Percentiles rank a stretch among this genome's conserved stretches.
These are phyloP conservation scores for Clavelina lepadiformis DNA, from an alignment of 23 tunicate species.

Conservation along the genomic window DNA sequence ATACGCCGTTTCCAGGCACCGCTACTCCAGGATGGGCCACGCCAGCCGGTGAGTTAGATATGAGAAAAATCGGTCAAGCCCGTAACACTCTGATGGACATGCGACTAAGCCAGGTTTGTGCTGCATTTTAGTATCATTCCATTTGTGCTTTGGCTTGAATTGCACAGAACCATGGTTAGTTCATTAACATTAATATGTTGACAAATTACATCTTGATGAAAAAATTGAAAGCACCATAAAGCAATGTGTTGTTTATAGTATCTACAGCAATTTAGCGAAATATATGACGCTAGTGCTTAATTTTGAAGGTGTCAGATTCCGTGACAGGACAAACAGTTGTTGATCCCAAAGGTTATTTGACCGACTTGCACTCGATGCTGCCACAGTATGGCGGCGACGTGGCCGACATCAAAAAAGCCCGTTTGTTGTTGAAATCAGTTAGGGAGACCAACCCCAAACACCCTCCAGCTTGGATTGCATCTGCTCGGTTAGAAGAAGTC, in stretches of 20 bases:
- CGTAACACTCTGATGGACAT: constrained; percentile 99
- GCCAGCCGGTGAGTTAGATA: constrained; percentile 96
- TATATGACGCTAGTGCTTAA: neutral
- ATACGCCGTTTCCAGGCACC: constrained; percentile 89
- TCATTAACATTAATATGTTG: neutral
- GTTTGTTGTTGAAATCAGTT: constrained; percentile 88
- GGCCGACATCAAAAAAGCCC: constrained; percentile 92
- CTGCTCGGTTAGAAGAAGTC: constrained; percentile 96
- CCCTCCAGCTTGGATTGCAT: constrained; percentile 99
- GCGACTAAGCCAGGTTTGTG: constrained; percentile 83
- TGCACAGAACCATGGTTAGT: no score
- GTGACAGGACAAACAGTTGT: constrained; percentile 99
- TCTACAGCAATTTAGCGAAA: no score
- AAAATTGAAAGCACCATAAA: neutral
- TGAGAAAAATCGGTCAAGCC: constrained; percentile 97
- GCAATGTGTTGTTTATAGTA: no score
- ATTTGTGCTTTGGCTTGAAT: neutral
- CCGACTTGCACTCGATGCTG: constrained; percentile 97
- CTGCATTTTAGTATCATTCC: neutral
- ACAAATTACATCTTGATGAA: neutral
- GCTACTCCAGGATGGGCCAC: constrained; percentile 90
- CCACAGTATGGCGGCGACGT: constrained; percentile 97
- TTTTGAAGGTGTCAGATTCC: constrained; percentile 87
- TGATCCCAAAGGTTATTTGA: constrained; percentile 97
- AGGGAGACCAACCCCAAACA: constrained; percentile 99